These are phyloP conservation scores for Dryobotodes eremita DNA, from an alignment of 2,888 invertebrate species.

Conservation along the genomic window DNA sequence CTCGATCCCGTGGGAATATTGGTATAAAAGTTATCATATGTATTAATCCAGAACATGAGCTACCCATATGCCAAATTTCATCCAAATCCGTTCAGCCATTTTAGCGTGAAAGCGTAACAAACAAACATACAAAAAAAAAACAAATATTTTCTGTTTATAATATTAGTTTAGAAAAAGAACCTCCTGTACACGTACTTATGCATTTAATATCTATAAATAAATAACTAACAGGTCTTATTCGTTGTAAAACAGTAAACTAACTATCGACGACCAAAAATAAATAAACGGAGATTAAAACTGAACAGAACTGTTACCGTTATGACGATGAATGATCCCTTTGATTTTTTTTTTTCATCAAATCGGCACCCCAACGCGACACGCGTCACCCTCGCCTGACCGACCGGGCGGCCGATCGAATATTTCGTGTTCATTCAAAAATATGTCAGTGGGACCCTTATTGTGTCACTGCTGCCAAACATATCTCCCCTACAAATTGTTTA, in stretches of 20 bases:
- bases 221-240: not conserved
- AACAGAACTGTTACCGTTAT: conserved; percentile 36
- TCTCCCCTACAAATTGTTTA: conserved; percentile 65
- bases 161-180: not conserved
- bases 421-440: conserved; percentile 80
- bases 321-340: conserved; percentile 45
- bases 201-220: not conserved
- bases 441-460: conserved; percentile 78
- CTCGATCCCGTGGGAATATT: too few species aligned
- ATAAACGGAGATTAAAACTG: conserved; percentile 22
- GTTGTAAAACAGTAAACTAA: conserved; percentile 13
- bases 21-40: too few species aligned
- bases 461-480: conserved; percentile 64
- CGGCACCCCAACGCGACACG: conserved; percentile 61
- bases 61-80: too few species aligned
- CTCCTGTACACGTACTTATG: not conserved
- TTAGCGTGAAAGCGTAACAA: too few species aligned
- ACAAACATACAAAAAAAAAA: too few species aligned
- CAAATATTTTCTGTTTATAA: too few species aligned
- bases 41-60: too few species aligned
- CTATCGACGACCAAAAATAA: conserved; percentile 1
- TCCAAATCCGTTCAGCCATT: too few species aligned
- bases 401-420: conserved; percentile 70
- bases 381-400: conserved; percentile 69
- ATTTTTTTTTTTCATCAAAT: conserved; percentile 58